Percentiles rank a stretch among this genome's conserved stretches.
Conservation (phyloP, 2,888 invertebrate genomes). For the Dasysyrphus albostriatus region DNA sequence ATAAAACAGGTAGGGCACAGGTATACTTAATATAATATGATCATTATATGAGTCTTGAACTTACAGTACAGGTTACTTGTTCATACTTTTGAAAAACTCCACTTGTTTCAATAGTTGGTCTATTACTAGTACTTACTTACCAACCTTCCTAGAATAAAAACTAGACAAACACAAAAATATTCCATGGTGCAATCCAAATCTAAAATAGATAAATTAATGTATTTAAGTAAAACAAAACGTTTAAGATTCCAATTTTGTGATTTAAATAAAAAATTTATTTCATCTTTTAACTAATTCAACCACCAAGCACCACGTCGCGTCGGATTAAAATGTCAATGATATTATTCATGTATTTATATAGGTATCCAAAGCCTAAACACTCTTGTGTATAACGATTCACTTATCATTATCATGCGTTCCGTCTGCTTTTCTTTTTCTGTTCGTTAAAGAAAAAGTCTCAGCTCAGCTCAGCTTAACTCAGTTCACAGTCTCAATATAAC, state of each 20-base stretch:
- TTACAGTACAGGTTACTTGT: too few species aligned
- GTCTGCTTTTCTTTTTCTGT: slow-evolving; percentile 35
- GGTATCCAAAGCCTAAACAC: slow-evolving; percentile 43
- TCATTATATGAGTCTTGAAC: too few species aligned
- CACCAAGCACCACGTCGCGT: not conserved
- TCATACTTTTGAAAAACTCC: too few species aligned
- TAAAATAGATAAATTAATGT: not conserved
- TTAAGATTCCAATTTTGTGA: not conserved
- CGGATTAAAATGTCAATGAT: slow-evolving; percentile 35
- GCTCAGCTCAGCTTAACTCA: slow-evolving; percentile 1
- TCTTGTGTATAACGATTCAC: slow-evolving; percentile 23
- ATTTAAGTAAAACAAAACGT: not conserved
- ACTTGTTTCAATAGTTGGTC: too few species aligned
- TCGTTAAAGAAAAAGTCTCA: slow-evolving; percentile 10
- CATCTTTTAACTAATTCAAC: slow-evolving; percentile 26
- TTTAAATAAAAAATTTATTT: not conserved
- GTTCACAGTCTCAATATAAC: slow-evolving; percentile 7
- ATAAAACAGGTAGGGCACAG: too few species aligned
- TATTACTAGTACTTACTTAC: too few species aligned
- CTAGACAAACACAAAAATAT: not conserved
- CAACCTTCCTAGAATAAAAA: not conserved
- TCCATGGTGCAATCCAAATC: not conserved
- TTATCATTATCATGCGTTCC: slow-evolving; percentile 52
- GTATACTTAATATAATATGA: too few species aligned
- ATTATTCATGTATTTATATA: slow-evolving; percentile 29